Conservation (phyloP, 2,888 invertebrate species). For the Drosophila paramelanica region DNA sequence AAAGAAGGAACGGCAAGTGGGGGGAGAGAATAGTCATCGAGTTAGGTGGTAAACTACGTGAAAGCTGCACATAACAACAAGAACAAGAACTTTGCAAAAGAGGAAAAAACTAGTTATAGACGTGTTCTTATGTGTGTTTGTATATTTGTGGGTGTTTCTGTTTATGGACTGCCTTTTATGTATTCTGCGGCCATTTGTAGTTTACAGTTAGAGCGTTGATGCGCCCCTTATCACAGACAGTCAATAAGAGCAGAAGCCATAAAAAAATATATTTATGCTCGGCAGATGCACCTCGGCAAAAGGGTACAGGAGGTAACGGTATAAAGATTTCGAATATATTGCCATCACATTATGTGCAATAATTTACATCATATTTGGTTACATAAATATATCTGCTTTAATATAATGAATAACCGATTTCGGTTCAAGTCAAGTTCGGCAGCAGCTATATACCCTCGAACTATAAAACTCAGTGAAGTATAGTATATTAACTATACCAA, state of each 20-base stretch:
- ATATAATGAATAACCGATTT: neutral
- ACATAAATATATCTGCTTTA: constrained; percentile 1
- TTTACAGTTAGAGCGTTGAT: constrained; percentile 47
- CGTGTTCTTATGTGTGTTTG: constrained; percentile 12
- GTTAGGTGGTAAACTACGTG: constrained; percentile 56
- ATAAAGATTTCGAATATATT: constrained; percentile 15
- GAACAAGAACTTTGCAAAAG: neutral
- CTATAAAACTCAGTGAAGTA: too few species aligned
- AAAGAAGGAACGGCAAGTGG: neutral
- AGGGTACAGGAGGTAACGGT: neutral
- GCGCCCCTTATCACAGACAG: constrained; percentile 48
- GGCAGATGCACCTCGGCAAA: constrained; percentile 32
- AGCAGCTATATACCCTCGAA: too few species aligned
- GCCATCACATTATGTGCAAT: constrained; percentile 16
- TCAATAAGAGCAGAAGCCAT: constrained; percentile 47
- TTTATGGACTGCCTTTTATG: constrained; percentile 61
- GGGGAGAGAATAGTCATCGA: neutral
- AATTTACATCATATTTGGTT: constrained; percentile 24
- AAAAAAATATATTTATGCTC: constrained; percentile 65
- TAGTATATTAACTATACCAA: too few species aligned
- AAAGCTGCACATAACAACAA: constrained; percentile 56
- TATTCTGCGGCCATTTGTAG: constrained; percentile 65
- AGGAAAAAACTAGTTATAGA: constrained; percentile 41
- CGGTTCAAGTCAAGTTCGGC: neutral
- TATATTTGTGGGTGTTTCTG: constrained; percentile 6